Evolutionary conservation across 2,797 vertebrate genomes (phyloP).

Genomic region (Peromyscus attwateri): DNA sequence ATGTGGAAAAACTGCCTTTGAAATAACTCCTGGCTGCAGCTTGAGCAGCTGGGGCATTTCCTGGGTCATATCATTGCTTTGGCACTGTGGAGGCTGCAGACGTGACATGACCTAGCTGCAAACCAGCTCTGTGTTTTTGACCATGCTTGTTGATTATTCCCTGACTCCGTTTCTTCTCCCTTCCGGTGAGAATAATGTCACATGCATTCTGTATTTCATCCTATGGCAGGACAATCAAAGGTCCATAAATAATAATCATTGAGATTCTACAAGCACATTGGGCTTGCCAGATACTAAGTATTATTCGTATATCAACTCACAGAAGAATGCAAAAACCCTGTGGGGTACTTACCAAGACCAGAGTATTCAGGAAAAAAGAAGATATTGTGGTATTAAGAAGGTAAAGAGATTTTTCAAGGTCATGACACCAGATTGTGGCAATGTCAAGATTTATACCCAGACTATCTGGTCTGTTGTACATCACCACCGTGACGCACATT

Average conservation of each 20-base stretch:
- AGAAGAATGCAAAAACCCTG: not conserved
- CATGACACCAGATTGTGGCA: not conserved
- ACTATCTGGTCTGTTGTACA: not conserved
- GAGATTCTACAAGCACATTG: not conserved
- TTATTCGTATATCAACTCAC: not conserved
- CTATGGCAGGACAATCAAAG: not conserved
- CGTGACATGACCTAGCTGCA: not conserved
- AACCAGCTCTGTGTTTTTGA: not conserved
- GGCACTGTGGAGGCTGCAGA: not conserved
- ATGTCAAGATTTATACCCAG: not conserved
- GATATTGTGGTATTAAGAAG: not conserved
- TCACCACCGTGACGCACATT: accelerated
- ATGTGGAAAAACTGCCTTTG: not conserved
- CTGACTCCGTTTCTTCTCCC: not conserved
- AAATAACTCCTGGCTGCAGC: conserved; percentile 67
- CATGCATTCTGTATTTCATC: not conserved
- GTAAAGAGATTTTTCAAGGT: not conserved
- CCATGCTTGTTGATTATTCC: not conserved
- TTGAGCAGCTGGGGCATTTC: conserved; percentile 46
- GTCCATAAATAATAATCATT: not conserved
- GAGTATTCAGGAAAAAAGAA: not conserved
- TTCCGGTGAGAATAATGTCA: not conserved
- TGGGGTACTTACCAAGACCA: not conserved
- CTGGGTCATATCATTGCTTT: not conserved
- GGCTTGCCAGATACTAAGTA: not conserved